phyloP scores from a whole-genome alignment of 2,797 vertebrate genomes.

The Enteromius fasciolatus region DNA sequence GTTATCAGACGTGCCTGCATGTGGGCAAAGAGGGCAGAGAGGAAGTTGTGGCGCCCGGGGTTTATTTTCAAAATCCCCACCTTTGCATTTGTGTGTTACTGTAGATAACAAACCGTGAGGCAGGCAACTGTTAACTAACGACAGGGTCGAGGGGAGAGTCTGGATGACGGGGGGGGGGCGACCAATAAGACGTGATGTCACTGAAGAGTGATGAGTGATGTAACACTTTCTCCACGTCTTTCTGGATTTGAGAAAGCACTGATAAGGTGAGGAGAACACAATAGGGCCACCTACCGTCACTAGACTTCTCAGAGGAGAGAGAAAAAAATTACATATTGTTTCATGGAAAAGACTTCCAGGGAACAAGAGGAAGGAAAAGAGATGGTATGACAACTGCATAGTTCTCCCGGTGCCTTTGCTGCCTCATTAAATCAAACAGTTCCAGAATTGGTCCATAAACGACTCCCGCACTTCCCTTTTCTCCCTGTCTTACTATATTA shows the following conservation, averaged over 20 bases:
- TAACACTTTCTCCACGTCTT: constrained; percentile 9
- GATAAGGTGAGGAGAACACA: constrained; percentile 22
- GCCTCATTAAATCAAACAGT: constrained; percentile 76
- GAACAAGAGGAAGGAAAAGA: constrained; percentile 19
- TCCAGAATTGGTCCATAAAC: constrained; percentile 80
- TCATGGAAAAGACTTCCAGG: not conserved
- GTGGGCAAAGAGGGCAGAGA: constrained; percentile 36
- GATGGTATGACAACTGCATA: constrained; percentile 33
- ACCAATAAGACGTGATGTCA: constrained; percentile 26
- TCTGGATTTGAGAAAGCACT: constrained; percentile 28
- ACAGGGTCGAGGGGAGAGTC: constrained; percentile 17
- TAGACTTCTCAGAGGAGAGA: constrained; percentile 1
- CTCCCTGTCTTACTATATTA: constrained; percentile 76
- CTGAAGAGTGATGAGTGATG: constrained; percentile 6
- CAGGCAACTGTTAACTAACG: constrained; percentile 9
- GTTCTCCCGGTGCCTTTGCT: constrained; percentile 37
- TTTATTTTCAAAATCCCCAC: constrained; percentile 48
- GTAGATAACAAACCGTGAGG: constrained; percentile 51
- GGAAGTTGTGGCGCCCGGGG: constrained; percentile 43
- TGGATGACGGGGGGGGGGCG: not conserved
- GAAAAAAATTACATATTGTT: not conserved
- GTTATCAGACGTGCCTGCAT: constrained; percentile 58
- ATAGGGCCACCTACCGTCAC: constrained; percentile 21
- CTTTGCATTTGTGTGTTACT: constrained; percentile 39
- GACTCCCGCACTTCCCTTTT: constrained; percentile 59